A percentile compares a stretch with the other conserved stretches of the same genome.
These are phyloP conservation scores for Villa cingulata DNA, from an alignment of 2,888 invertebrate species.

Conservation along the genomic window DNA sequence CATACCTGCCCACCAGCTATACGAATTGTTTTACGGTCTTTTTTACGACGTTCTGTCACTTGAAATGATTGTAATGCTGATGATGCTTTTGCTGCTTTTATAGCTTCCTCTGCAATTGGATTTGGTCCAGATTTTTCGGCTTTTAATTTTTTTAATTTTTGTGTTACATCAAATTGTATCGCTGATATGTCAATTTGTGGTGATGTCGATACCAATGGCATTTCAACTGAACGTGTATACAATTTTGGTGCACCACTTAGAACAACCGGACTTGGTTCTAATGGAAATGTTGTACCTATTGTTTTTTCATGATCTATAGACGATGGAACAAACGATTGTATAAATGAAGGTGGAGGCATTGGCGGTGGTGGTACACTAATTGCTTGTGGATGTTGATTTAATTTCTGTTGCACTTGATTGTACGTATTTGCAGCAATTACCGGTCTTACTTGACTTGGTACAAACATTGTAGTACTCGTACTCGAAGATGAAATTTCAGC, in stretches of 20 bases:
- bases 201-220: conserved; percentile 26
- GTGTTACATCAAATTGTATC: conserved; percentile 43
- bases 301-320: conserved; percentile 28
- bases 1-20: conserved; percentile 90
- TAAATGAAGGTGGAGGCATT: conserved; percentile 32
- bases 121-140: conserved; percentile 50
- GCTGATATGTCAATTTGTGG: conserved; percentile 39
- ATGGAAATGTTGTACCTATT: conserved; percentile 32
- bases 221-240: conserved; percentile 41
- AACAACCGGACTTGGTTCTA: conserved; percentile 44
- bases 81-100: conserved; percentile 47
- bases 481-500: conserved; percentile 62
- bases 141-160: conserved; percentile 47
- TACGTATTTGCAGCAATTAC: conserved; percentile 63
- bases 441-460: conserved; percentile 42
- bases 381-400: conserved; percentile 39
- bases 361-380: conserved; percentile 23
- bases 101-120: conserved; percentile 48
- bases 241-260: conserved; percentile 56
- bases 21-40: conserved; percentile 50
- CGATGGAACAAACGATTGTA: conserved; percentile 35
- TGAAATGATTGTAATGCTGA: conserved; percentile 44
- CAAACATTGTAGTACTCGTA: conserved; percentile 34
- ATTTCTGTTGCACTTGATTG: conserved; percentile 52
- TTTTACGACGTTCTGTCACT: conserved; percentile 38